phyloP scores from a whole-genome alignment of 2,888 invertebrate species.

The Orthonychiurus folsomi region DNA sequence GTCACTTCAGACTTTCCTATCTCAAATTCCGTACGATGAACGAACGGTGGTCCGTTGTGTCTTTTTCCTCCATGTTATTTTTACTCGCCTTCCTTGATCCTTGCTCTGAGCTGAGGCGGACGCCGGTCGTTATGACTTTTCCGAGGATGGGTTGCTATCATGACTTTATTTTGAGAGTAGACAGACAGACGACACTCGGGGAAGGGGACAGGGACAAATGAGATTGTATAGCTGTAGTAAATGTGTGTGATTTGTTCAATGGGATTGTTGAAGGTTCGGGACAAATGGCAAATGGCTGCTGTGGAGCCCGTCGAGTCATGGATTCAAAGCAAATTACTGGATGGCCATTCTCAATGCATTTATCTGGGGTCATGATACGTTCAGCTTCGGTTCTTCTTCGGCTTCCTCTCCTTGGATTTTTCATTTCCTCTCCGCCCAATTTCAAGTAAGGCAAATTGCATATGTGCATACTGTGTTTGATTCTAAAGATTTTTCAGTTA shows the following conservation, averaged over 20 bases:
- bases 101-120: not conserved
- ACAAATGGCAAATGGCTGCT: slow-evolving; percentile 60
- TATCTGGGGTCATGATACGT: slow-evolving; percentile 37
- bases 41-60: no score
- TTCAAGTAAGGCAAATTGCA: not conserved
- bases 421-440: not conserved
- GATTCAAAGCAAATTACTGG: slow-evolving; percentile 50
- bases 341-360: slow-evolving; percentile 56
- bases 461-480: not conserved
- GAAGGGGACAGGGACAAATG: slow-evolving; percentile 26
- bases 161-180: not conserved
- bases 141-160: not conserved
- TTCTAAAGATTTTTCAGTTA: not conserved
- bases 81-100: not conserved
- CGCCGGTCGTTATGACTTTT: not conserved
- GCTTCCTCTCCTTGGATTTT: not conserved
- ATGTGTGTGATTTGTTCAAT: slow-evolving; percentile 26
- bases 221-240: slow-evolving; percentile 19
- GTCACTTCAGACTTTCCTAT: not conserved
- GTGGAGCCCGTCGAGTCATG: slow-evolving; percentile 66
- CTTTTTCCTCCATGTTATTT: not conserved
- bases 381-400: not conserved
- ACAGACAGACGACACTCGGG: not conserved
- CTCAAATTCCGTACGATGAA: not conserved
- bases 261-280: slow-evolving; percentile 51